phyloP scores from a whole-genome alignment of 2,113 vertebrate species.

The Propithecus coquereli region DNA sequence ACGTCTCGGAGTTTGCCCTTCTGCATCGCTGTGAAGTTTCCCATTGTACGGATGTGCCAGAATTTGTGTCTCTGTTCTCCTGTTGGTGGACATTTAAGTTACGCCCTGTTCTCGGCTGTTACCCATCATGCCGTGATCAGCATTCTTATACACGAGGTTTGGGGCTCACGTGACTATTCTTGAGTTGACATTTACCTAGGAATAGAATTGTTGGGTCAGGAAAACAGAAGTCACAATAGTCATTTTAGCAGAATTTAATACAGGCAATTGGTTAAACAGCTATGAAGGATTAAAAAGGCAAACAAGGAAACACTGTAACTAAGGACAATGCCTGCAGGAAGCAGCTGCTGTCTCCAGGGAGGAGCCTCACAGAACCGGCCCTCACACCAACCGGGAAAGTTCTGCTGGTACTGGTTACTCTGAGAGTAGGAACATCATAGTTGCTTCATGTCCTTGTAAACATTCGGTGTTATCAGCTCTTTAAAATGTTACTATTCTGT shows the following conservation, averaged over 20 bases:
- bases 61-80: rapidly evolving
- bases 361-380: no score
- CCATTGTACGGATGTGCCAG: rapidly evolving
- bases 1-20: neutral
- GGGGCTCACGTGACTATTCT: rapidly evolving
- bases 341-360: neutral
- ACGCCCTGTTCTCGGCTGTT: neutral
- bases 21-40: neutral
- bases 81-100: rapidly evolving
- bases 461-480: neutral
- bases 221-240: neutral
- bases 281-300: neutral
- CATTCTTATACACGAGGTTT: neutral
- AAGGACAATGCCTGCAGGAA: neutral
- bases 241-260: neutral
- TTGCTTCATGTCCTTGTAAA: neutral
- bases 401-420: neutral
- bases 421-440: neutral
- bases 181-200: neutral
- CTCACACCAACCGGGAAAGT: neutral
- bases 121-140: rapidly evolving
- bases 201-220: neutral
- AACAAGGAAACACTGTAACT: neutral
- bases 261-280: neutral
- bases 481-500: neutral